A percentile compares a stretch with the other conserved stretches of the same genome.
phyloP scores from a whole-genome alignment of 2,888 invertebrate genomes.

The Blastobasis lacticolella region DNA sequence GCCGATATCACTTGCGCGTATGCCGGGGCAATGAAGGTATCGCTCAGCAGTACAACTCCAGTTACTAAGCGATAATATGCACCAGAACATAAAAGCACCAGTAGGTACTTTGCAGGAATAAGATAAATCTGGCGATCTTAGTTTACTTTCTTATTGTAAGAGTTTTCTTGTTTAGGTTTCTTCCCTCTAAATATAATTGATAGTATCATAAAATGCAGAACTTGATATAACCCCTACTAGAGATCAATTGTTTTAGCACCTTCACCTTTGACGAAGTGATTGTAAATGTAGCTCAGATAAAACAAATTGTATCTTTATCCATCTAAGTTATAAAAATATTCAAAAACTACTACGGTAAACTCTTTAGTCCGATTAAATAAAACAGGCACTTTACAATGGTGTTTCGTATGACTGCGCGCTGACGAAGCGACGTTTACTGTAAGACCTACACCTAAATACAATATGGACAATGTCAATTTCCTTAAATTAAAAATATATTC shows the following conservation, averaged over 20 bases:
- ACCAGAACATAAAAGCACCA: conserved; percentile 5
- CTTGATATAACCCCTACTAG: background rate
- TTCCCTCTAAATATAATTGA: too few relatives aligned
- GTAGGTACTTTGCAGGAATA: too few relatives aligned
- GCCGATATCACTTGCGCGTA: too few relatives aligned
- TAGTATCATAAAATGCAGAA: too few relatives aligned
- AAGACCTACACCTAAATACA: too few relatives aligned
- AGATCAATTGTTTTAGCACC: background rate
- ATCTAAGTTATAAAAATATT: conserved; percentile 20
- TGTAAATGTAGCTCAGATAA: conserved; percentile 11
- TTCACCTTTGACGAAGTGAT: background rate
- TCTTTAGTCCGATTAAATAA: conserved; percentile 16
- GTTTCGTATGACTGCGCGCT: conserved; percentile 19
- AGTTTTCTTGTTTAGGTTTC: too few relatives aligned
- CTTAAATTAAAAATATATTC: conserved; percentile 30
- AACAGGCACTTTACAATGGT: conserved; percentile 26
- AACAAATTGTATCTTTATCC: background rate
- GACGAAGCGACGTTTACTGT: conserved; percentile 11
- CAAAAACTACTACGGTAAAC: conserved; percentile 19
- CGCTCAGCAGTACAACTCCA: conserved; percentile 47
- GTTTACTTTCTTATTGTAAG: too few relatives aligned
- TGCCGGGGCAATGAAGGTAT: conserved; percentile 1
- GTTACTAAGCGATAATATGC: conserved; percentile 29
- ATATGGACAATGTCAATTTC: conserved; percentile 14
- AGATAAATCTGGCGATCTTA: too few relatives aligned